Percentiles rank a stretch among this genome's conserved stretches.
These are phyloP conservation scores for Xestobium rufovillosum DNA, from an alignment of 2,888 invertebrate genomes.

Conservation along the genomic window DNA sequence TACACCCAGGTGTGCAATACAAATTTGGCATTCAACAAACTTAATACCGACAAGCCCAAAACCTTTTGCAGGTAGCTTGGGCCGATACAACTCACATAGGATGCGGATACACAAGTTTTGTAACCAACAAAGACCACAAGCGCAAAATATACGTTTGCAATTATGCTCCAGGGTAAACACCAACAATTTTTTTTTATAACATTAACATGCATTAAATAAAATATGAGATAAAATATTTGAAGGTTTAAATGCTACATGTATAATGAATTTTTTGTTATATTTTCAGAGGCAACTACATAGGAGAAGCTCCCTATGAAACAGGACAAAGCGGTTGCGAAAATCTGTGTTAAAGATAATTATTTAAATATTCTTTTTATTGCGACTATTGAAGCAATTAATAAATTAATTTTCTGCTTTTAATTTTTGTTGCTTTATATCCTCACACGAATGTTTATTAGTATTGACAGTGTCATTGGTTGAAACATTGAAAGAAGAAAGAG, in stretches of 20 bases:
- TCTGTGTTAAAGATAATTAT: slow-evolving; percentile 19
- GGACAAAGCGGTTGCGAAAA: slow-evolving; percentile 18
- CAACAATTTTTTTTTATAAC: neutral
- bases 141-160: slow-evolving; percentile 35
- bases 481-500: no score
- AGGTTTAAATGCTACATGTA: no score
- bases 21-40: no score
- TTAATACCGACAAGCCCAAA: slow-evolving; percentile 3
- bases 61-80: slow-evolving; percentile 27
- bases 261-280: no score
- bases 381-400: no score
- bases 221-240: no score
- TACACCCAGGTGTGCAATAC: slow-evolving; percentile 26
- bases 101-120: slow-evolving; percentile 25
- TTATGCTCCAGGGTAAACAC: slow-evolving; percentile 35
- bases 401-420: no score
- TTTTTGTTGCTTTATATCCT: no score
- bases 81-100: slow-evolving; percentile 26
- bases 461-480: no score
- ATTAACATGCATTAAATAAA: no score
- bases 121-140: slow-evolving; percentile 14
- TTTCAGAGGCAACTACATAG: slow-evolving; percentile 23
- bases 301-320: slow-evolving; percentile 21
- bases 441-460: no score
- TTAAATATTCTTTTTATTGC: no score